Conservation (phyloP, 2,888 invertebrate species). For the Deilephila porcellus region DNA sequence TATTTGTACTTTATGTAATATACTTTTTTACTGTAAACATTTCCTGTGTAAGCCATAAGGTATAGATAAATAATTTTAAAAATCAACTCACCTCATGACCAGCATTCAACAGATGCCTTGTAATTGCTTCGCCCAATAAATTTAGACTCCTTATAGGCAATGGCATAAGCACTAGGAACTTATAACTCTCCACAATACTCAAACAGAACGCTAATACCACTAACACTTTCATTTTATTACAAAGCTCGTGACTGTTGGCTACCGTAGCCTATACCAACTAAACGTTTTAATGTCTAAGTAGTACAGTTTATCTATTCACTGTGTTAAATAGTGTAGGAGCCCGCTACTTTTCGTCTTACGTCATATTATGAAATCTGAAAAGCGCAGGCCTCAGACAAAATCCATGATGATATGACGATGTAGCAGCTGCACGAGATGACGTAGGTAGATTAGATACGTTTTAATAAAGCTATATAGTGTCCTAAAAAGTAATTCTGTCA, state of each 20-base stretch:
- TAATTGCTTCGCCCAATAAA: conserved; percentile 48
- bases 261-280: not conserved
- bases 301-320: not conserved
- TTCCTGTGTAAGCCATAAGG: not conserved
- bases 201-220: not conserved
- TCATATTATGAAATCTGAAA: no score
- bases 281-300: not conserved
- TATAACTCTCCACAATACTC: conserved; percentile 36
- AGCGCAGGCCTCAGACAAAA: no score
- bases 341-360: no score
- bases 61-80: not conserved
- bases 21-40: not conserved
- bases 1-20: not conserved
- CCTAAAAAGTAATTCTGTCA: no score
- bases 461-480: no score
- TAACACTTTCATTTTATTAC: not conserved
- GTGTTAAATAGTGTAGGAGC: no score
- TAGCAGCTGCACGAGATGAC: no score
- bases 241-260: not conserved
- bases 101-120: conserved; percentile 48
- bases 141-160: conserved; percentile 48
- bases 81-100: conserved; percentile 53
- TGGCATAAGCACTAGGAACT: conserved; percentile 48
- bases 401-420: no score
- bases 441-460: no score